Percentiles rank a stretch among this genome's conserved stretches.
Conservation (phyloP, 92 coral and sea anemone species). For the Porites cylindrica region DNA sequence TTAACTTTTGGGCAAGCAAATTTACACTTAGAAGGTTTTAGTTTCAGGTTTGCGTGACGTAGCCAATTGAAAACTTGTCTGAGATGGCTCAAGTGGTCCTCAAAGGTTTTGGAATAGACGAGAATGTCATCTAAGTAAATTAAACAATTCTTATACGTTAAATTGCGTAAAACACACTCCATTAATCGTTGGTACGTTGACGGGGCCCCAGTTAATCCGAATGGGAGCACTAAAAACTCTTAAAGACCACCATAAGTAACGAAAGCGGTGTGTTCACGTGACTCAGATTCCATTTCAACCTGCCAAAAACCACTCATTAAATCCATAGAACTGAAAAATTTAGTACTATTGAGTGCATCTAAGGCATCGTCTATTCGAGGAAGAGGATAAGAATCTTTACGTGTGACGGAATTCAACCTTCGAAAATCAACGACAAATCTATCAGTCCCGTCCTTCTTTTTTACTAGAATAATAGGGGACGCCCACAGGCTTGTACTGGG, state of each 20-base stretch:
- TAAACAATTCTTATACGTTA: slow-evolving; percentile 39
- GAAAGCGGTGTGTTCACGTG: slow-evolving; percentile 53
- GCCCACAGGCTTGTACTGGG: slow-evolving; percentile 77
- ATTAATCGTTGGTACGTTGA: slow-evolving; percentile 39
- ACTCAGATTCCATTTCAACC: slow-evolving; percentile 1
- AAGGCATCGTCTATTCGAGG: slow-evolving; percentile 63
- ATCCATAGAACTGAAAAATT: slow-evolving; percentile 41
- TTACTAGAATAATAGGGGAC: slow-evolving; percentile 66
- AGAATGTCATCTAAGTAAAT: slow-evolving; percentile 45
- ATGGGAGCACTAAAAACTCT: slow-evolving; percentile 41
- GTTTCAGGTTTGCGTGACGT: slow-evolving; percentile 39
- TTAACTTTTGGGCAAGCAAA: slow-evolving; percentile 19
- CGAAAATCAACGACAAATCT: slow-evolving; percentile 67
- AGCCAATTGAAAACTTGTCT: slow-evolving; percentile 57
- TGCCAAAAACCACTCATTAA: slow-evolving; percentile 19
- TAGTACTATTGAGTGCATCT: slow-evolving; percentile 32
- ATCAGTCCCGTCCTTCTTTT: slow-evolving; percentile 64
- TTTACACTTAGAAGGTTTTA: slow-evolving; percentile 20
- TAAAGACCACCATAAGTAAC: slow-evolving; percentile 42
- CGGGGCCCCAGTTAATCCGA: slow-evolving; percentile 31
- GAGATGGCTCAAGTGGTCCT: slow-evolving; percentile 46
- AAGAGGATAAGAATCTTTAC: slow-evolving; percentile 42
- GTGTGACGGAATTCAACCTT: slow-evolving; percentile 41
- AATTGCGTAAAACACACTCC: slow-evolving; percentile 46
- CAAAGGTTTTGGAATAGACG: slow-evolving; percentile 41